Evolutionary conservation across 2,113 vertebrate species (phyloP).

Genomic region (Athene noctua): DNA sequence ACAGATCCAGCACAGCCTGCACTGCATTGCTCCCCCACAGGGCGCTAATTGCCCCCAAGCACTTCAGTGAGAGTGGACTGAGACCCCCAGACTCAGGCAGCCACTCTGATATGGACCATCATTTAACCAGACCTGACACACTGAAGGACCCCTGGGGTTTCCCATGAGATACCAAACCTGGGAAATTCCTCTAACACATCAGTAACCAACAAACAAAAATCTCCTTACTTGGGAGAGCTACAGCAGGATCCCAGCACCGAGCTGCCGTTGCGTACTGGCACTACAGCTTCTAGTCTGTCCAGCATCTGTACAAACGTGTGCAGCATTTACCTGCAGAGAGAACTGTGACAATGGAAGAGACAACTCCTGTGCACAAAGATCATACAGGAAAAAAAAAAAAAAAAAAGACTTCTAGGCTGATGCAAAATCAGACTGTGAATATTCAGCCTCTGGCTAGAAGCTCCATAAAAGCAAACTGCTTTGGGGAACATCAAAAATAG

Average conservation of each 20-base stretch:
- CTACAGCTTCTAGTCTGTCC: no score
- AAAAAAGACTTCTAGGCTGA: neutral
- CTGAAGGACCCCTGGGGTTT: no score
- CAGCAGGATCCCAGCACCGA: neutral
- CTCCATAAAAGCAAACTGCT: no score
- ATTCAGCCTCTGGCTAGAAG: no score
- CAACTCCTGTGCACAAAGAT: neutral
- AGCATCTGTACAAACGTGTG: neutral
- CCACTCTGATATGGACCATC: no score
- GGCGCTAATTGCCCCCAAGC: no score
- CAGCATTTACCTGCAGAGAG: neutral
- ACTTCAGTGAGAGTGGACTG: neutral
- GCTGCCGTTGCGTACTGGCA: neutral
- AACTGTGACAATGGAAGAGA: neutral
- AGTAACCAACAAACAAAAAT: no score
- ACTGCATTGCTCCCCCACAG: no score
- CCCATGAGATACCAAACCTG: no score
- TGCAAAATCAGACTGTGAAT: neutral
- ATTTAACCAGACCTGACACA: neutral
- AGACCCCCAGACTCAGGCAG: neutral
- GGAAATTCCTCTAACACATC: no score
- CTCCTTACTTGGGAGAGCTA: neutral
- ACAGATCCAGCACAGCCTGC: neutral
- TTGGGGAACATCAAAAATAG: no score
- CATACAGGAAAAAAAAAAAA: neutral